Evolutionary conservation across 1,140 invertebrate species (phyloP), one percentile per base, ranked within the genome.

Genomic region (Orussus abietinus): DNA sequence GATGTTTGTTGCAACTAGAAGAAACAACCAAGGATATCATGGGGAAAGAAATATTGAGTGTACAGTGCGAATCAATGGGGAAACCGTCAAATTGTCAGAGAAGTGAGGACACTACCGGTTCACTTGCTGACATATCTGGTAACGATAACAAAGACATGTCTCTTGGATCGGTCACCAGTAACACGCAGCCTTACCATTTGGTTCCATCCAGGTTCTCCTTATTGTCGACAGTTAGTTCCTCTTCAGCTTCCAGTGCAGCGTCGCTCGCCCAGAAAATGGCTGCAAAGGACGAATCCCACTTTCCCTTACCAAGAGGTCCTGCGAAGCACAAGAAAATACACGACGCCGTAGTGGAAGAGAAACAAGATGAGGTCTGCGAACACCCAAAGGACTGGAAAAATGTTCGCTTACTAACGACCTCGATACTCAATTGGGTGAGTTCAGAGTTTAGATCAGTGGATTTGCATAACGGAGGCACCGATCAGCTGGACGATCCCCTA

Each of bases 111-210:
- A 52, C 43, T 0, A 69, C 63, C 1, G 38, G 55, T 1, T 62
- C 45, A 3, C 19, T 70, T 1, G 68, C 64, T 11, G 69, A 73
- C 22, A 68, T 71, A n/a, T 73, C 69, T n/a, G 64, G 55, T 5
- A 66, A 61, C 28, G 66, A 69, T 10, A 64, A 61, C 12, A 65
- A 69, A 32, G 63, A 69, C n/a, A 20, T 21, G 4, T 69, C 68
- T 0, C 68, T 67, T 2, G 54, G 60, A 20, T 73, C 68, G 0
- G 58, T 68, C 0, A 62, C 46, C 0, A 69, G 64, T 17, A 68
- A 59, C 43, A 45, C 47, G 0, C 63, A 64, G 10, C 22, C 53
- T 3, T 65, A 47, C 31, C 45, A 28, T 1, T 28, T 67, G 1
- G 55, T 38, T 26, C 46, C 44, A 5, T 43, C 61, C 1, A 46